Conservation (phyloP, 2,888 invertebrate genomes). For the Scaptomyza polygonia region DNA sequence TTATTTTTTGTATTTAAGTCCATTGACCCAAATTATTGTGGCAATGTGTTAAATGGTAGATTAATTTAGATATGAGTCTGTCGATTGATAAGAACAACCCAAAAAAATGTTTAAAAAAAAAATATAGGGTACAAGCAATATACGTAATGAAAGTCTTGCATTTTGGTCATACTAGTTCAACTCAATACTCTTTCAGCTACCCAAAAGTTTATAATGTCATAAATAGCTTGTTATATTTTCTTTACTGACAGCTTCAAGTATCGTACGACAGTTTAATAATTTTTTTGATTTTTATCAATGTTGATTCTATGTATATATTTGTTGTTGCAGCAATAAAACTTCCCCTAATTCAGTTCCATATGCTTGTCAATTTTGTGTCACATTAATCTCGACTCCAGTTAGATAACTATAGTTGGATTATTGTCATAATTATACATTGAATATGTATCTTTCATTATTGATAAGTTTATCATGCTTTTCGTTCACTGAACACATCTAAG, state of each 20-base stretch:
- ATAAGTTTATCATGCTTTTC: conserved; percentile 26
- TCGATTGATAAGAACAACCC: conserved; percentile 57
- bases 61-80: conserved; percentile 49
- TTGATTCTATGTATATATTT: conserved; percentile 7
- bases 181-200: conserved; percentile 6
- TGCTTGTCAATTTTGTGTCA: conserved; percentile 75
- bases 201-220: conserved; percentile 18
- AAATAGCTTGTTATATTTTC: conserved; percentile 51
- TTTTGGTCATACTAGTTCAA: conserved; percentile 16
- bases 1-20: conserved; percentile 71
- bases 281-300: conserved; percentile 52
- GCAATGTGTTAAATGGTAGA: conserved; percentile 61
- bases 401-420: conserved; percentile 18
- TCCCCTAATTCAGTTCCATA: conserved; percentile 29
- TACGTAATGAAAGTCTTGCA: conserved; percentile 44
- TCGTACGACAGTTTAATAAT: conserved; percentile 72
- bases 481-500: conserved; percentile 14
- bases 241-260: conserved; percentile 59
- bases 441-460: conserved; percentile 33
- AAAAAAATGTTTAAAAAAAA: conserved; percentile 19
- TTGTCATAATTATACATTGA: conserved; percentile 32
- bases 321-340: conserved; percentile 10
- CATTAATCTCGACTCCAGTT: conserved; percentile 53
- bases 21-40: conserved; percentile 66
- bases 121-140: conserved; percentile 30